Percentiles rank a stretch among this genome's conserved stretches.
Conservation (phyloP, 2,113 vertebrate genomes). For the Osmerus mordax region DNA sequence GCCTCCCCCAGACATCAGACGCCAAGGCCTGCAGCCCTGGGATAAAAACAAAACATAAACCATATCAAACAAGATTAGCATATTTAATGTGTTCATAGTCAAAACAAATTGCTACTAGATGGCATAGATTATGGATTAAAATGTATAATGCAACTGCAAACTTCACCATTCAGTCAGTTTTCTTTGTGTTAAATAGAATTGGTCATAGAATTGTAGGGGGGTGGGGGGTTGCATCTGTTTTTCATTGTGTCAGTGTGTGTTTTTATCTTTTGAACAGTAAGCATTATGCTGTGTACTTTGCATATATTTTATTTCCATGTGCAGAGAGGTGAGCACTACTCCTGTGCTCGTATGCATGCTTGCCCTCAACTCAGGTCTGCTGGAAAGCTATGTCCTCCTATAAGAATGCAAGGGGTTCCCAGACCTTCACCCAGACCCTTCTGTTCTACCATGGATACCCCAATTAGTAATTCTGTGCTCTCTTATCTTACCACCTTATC, state of each 20-base stretch:
- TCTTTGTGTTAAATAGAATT: conserved; percentile 12
- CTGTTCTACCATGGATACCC: conserved; percentile 15
- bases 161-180: neutral
- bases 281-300: conserved; percentile 36
- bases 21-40: conserved; percentile 24
- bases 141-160: neutral
- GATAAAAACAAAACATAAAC: conserved; percentile 42
- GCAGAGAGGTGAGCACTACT: conserved; percentile 19
- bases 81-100: conserved; percentile 24
- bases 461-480: neutral
- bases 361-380: conserved; percentile 25
- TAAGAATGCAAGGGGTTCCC: conserved; percentile 23
- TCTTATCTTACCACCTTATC: conserved; percentile 20
- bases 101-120: neutral
- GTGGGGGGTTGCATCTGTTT: conserved; percentile 7
- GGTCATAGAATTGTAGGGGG: conserved; percentile 10
- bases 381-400: conserved; percentile 27
- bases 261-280: conserved; percentile 37
- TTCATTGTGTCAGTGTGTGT: conserved; percentile 53
- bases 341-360: conserved; percentile 19
- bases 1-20: conserved; percentile 30
- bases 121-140: neutral
- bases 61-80: conserved; percentile 34
- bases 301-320: conserved; percentile 22
- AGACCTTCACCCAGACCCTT: conserved; percentile 1